Conservation (phyloP, 2,888 invertebrate species). For the Entomobrya proxima region DNA sequence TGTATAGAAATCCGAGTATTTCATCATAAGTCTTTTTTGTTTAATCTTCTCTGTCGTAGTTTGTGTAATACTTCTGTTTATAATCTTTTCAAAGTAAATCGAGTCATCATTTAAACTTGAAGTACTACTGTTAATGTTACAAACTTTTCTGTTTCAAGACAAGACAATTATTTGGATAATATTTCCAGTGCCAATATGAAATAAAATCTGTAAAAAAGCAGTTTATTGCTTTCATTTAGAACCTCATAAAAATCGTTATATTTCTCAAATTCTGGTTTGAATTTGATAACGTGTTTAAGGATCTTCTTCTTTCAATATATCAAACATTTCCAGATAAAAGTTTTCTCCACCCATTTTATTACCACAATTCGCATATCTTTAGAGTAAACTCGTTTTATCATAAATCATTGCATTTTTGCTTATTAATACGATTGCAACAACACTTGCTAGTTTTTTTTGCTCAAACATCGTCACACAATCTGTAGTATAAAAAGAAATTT, state of each 20-base stretch:
- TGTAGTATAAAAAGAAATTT: constrained; percentile 35
- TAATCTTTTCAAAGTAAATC: constrained; percentile 17
- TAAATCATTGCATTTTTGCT: constrained; percentile 62
- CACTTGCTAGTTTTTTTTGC: constrained; percentile 11
- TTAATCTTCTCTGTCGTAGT: background rate
- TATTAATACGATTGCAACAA: constrained; percentile 37
- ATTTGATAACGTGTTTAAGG: constrained; percentile 17
- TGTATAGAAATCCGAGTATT: background rate
- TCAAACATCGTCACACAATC: background rate
- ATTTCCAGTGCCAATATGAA: constrained; percentile 35
- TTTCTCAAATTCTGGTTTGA: constrained; percentile 25
- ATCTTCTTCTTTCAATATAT: constrained; percentile 10
- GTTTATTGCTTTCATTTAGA: constrained; percentile 42
- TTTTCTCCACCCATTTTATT: constrained; percentile 64
- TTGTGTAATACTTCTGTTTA: background rate
- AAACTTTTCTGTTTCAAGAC: background rate
- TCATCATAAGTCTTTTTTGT: background rate
- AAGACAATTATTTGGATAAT: constrained; percentile 24
- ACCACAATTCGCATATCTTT: constrained; percentile 42
- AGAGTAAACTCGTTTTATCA: constrained; percentile 56
- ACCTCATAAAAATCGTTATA: constrained; percentile 43
- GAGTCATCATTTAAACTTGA: background rate
- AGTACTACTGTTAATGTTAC: background rate
- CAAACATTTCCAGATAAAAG: constrained; percentile 40
- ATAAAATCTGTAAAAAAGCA: constrained; percentile 2